phyloP scores from a whole-genome alignment of 2,113 vertebrate species.

The Oenanthe oenanthe region DNA sequence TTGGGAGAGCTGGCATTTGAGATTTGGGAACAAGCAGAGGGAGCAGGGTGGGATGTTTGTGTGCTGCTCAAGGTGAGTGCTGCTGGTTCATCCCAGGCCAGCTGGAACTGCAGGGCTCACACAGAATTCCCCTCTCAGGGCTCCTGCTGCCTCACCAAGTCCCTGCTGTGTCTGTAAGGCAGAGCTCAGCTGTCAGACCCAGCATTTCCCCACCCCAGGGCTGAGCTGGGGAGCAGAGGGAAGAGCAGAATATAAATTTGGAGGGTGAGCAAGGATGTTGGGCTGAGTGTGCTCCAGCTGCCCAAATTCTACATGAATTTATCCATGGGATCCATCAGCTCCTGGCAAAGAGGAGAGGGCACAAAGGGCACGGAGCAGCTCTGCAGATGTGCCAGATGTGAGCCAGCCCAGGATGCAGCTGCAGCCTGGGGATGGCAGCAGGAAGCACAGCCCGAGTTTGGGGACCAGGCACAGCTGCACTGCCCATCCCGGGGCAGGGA shows the following conservation, averaged over 20 bases:
- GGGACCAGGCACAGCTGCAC: no score
- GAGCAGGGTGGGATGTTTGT: not conserved
- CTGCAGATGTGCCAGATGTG: no score
- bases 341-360: no score
- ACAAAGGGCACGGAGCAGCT: no score
- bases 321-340: no score
- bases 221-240: accelerated
- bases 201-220: no score
- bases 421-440: no score
- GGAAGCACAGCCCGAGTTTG: no score
- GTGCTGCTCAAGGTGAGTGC: not conserved
- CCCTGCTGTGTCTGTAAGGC: not conserved
- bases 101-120: not conserved
- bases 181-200: not conserved
- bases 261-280: not conserved
- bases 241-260: not conserved
- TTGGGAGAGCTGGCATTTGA: not conserved
- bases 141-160: not conserved
- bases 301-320: no score
- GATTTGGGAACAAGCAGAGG: not conserved
- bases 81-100: accelerated
- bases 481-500: no score
- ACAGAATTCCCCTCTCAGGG: not conserved
- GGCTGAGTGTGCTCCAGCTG: no score
- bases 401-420: no score